A percentile compares a stretch with the other conserved stretches of the same genome.
These are phyloP conservation scores for Drosophila navojoa DNA, from an alignment of 1,140 invertebrate species.

Conservation along the genomic window DNA sequence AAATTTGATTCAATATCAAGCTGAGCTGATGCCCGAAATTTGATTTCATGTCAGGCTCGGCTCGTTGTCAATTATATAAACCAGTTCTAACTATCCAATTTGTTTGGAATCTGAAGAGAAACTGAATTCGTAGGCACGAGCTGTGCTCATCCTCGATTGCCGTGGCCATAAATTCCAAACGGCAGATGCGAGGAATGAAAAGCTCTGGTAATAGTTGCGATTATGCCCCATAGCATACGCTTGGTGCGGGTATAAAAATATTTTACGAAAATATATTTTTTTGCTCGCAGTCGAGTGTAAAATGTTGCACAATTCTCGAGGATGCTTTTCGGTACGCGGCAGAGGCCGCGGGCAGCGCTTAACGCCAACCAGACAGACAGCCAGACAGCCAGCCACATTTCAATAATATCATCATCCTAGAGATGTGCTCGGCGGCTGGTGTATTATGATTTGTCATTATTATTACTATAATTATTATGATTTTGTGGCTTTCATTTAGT, in stretches of 20 bases:
- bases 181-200: too few species aligned
- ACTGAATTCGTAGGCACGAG: too few species aligned
- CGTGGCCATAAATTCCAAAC: too few species aligned
- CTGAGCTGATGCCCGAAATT: too few species aligned
- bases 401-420: constrained; percentile 48
- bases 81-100: too few species aligned
- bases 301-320: constrained; percentile 56
- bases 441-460: constrained; percentile 2
- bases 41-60: too few species aligned
- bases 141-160: too few species aligned
- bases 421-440: constrained; percentile 10
- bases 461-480: constrained; percentile 8
- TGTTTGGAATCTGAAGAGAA: too few species aligned
- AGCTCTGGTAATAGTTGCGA: neutral
- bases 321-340: constrained; percentile 25
- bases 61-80: too few species aligned
- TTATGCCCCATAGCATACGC: constrained; percentile 13
- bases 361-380: constrained; percentile 42
- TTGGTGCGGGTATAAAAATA: constrained; percentile 24
- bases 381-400: constrained; percentile 12
- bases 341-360: constrained; percentile 50
- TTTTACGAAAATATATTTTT: constrained; percentile 26
- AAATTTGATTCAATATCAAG: too few species aligned
- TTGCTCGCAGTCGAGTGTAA: constrained; percentile 48
- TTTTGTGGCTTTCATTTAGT: neutral